Base-by-base conservation (phyloP, 2,113 vertebrate genomes). In the Vulpes vulpes region DNA sequence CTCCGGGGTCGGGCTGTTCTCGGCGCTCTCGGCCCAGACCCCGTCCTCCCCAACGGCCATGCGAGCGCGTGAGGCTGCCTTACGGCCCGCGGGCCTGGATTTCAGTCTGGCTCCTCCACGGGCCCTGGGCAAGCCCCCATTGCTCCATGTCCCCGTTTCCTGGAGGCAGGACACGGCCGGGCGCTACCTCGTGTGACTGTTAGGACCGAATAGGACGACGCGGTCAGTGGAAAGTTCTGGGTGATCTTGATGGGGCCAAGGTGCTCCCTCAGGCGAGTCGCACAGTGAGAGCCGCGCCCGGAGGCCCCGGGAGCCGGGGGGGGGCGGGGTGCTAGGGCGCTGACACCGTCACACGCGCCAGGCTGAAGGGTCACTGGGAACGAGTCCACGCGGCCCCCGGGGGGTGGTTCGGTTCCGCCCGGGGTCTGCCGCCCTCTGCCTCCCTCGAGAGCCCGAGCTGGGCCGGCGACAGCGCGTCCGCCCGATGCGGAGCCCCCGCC, bases 201-300 rank as follows among this genome's bases (percentile, higher is more conserved):
- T 32, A 14, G 20, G 59, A 38, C 23, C 3, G 11, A 49, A 11
- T 0, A 14, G 27, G 20, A 59, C 0, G 32, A 20, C 17, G 5
- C 3, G 4, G 16, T 43, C 35, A 10, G 0, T 1, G 0, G 4
- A 5, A 14, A 30, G 2, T 17, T 69, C 8, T 11, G 20, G 2
- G 25, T 25, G 0, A 7, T 8, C 73, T 9, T 43, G 43, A 43
- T 5, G 0, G 0, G 4, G 20, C 3, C 0, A 11, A 3, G 0
- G 1, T 2, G 25, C 3, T 5, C 32, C 23, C 83, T 69, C 11
- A 51, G 19, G 19, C 5, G 11, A 69, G 25, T 30, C 0, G 4
- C 2, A 3, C 27, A 25, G 2, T 22, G 11, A 20, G 32, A 10
- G 1, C 11, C 1, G 3, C 1, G 16, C 5, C 60, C 20, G 0